phyloP scores from a whole-genome alignment of 2,113 vertebrate genomes.

The Lanius ludovicianus region DNA sequence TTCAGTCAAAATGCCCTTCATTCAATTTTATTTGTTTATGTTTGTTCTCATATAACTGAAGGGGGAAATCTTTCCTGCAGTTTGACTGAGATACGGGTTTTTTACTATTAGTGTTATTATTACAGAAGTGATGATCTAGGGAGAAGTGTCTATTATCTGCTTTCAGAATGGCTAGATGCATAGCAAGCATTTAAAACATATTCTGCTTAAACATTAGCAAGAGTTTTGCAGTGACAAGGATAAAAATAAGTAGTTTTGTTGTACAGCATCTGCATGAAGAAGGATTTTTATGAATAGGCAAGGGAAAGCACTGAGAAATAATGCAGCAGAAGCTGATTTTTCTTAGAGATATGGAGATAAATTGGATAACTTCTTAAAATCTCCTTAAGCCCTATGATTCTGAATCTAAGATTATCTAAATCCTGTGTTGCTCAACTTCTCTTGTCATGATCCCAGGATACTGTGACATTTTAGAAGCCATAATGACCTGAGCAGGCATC shows the following conservation, averaged over 20 bases:
- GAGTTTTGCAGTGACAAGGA: not conserved
- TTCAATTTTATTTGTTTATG: not conserved
- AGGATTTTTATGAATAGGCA: not conserved
- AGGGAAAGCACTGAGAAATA: not conserved
- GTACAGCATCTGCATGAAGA: not conserved
- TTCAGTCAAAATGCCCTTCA: not conserved
- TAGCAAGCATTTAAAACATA: not conserved
- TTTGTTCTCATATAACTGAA: not conserved
- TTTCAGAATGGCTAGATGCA: not conserved
- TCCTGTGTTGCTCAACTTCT: not conserved
- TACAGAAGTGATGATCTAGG: not conserved
- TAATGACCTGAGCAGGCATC: not conserved
- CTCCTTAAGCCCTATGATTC: not conserved
- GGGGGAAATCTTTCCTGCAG: not conserved
- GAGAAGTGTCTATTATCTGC: not conserved
- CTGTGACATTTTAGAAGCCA: not conserved
- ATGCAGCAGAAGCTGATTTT: not conserved
- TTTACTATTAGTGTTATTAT: not conserved
- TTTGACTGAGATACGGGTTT: accelerated
- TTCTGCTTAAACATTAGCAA: not conserved
- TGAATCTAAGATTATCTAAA: slow-evolving; percentile 16
- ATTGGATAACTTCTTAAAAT: not conserved
- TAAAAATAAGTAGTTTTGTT: not conserved
- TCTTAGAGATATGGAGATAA: not conserved
- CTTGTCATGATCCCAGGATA: not conserved